Percentiles rank a stretch among this genome's conserved stretches.
phyloP scores from a whole-genome alignment of 2,113 vertebrate species.

The Ptychochromis oligacanthus region DNA sequence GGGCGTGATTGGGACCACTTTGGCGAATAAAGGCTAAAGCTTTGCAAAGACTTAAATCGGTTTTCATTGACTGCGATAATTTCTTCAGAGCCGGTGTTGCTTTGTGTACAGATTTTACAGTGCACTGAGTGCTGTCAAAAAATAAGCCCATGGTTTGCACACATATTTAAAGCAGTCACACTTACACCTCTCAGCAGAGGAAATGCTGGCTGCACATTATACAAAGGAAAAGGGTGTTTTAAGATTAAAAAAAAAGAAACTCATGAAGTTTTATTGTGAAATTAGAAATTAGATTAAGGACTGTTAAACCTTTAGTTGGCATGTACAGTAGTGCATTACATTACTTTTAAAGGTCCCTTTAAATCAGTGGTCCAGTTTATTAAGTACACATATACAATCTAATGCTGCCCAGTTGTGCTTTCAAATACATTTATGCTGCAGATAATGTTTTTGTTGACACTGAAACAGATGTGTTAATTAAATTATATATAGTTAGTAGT shows the following conservation, averaged over 20 bases:
- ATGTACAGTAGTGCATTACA: no score
- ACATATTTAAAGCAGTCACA: background rate
- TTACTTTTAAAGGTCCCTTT: no score
- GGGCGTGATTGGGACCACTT: constrained; percentile 48
- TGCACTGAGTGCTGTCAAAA: background rate
- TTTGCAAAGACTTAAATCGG: constrained; percentile 8
- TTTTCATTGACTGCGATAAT: constrained; percentile 34
- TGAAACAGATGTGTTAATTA: no score
- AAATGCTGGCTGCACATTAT: background rate
- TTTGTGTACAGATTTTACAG: constrained; percentile 39
- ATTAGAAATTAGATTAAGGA: background rate
- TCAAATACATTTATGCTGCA: no score
- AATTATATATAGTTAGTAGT: no score
- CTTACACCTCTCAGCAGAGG: background rate
- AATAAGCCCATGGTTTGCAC: background rate
- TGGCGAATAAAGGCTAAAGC: constrained; percentile 40
- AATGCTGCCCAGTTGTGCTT: no score
- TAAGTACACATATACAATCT: no score
- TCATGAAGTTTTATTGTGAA: background rate
- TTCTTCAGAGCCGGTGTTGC: background rate
- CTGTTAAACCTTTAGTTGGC: background rate
- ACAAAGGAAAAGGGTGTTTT: background rate
- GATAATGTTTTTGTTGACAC: no score
- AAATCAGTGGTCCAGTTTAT: no score
- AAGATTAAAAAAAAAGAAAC: background rate